Conservation (phyloP, 2,888 invertebrate genomes). For the Athalia rosae region DNA sequence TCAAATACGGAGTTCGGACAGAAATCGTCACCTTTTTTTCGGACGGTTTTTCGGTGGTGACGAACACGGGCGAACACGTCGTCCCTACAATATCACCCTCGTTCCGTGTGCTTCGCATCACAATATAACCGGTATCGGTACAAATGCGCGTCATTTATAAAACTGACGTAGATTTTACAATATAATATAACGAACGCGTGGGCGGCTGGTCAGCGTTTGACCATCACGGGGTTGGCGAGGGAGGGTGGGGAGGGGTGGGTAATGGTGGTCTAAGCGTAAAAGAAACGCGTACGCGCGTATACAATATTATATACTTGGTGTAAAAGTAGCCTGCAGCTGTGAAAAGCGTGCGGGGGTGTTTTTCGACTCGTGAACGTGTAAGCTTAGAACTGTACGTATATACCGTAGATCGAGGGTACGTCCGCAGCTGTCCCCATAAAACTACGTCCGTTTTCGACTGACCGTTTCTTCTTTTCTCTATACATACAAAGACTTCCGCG, state of each 20-base stretch:
- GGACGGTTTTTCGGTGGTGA: too few relatives aligned
- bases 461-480: constrained; percentile 52
- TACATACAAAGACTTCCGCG: too few relatives aligned
- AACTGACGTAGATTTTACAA: background rate
- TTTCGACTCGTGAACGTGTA: constrained; percentile 19
- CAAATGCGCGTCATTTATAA: background rate
- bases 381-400: too few relatives aligned
- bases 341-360: constrained; percentile 35
- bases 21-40: too few relatives aligned
- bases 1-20: too few relatives aligned
- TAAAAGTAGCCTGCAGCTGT: constrained; percentile 6
- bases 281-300: too few relatives aligned
- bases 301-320: too few relatives aligned
- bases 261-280: too few relatives aligned
- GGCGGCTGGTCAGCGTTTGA: constrained; percentile 41
- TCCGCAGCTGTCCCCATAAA: constrained; percentile 36
- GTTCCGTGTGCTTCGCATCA: background rate
- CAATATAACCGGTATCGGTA: constrained; percentile 11
- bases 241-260: too few relatives aligned
- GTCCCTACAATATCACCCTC: too few relatives aligned
- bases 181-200: background rate
- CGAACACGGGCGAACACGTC: too few relatives aligned
- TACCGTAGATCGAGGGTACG: too few relatives aligned
- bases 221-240: background rate
- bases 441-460: constrained; percentile 52